Conservation (phyloP, 2,113 vertebrate genomes). For the Nyctereutes procyonoides region DNA sequence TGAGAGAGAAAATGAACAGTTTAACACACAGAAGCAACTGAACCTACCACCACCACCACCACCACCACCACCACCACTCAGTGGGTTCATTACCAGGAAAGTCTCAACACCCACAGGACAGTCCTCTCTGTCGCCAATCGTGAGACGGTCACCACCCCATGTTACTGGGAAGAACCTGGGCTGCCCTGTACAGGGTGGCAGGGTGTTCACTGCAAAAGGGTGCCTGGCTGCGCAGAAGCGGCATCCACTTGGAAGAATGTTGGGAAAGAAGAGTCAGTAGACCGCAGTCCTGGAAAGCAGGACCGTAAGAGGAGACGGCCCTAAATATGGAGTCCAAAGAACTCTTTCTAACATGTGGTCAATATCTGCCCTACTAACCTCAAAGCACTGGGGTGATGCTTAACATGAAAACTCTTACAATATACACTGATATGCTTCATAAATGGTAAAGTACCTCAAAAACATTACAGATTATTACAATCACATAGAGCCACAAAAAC, state of each 20-base stretch:
- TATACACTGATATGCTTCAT: neutral
- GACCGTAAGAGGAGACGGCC: neutral
- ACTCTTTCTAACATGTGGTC: neutral
- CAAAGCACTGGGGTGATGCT: neutral
- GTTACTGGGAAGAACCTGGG: neutral
- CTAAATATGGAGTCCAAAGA: neutral
- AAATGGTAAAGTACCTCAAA: neutral
- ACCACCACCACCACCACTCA: no score
- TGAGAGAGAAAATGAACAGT: slow-evolving; percentile 77
- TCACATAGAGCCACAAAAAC: neutral
- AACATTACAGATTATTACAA: neutral
- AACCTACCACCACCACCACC: neutral
- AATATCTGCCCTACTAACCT: neutral
- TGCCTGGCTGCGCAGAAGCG: neutral
- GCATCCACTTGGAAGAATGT: neutral
- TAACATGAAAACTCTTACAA: neutral
- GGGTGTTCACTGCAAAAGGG: neutral
- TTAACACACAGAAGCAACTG: slow-evolving; percentile 42
- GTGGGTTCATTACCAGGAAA: neutral
- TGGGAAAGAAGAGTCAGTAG: neutral
- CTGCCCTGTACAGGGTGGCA: neutral
- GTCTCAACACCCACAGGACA: neutral
- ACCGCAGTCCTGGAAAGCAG: neutral
- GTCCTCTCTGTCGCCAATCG: neutral
- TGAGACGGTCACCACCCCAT: neutral